These are phyloP conservation scores for Littorina saxatilis DNA, from an alignment of 1,140 invertebrate genomes.

Conservation along the genomic window DNA sequence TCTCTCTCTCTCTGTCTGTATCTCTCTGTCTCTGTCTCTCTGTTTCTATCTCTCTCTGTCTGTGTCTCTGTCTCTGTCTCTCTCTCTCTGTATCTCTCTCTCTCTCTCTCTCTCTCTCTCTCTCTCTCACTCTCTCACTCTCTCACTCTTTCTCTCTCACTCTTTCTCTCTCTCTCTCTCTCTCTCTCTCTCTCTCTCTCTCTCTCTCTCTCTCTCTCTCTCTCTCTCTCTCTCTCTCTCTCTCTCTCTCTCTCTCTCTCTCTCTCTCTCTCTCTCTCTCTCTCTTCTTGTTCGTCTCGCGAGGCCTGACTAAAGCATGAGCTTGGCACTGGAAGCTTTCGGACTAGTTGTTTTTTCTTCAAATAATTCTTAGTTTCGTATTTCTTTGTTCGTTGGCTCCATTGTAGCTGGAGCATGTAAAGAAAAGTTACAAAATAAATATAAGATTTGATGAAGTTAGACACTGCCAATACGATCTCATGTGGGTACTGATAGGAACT, in stretches of 20 bases:
- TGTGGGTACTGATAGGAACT: too few species aligned
- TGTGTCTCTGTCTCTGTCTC: too few species aligned
- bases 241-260: constrained; percentile 26
- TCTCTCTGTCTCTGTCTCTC: too few species aligned
- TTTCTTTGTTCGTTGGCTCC: neutral
- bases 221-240: constrained; percentile 13
- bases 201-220: constrained; percentile 32
- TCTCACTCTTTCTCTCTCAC: too few species aligned
- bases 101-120: constrained; percentile 19
- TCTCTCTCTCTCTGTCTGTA: too few species aligned
- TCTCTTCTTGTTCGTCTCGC: neutral
- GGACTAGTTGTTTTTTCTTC: too few species aligned
- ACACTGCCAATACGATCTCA: neutral
- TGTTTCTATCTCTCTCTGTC: too few species aligned
- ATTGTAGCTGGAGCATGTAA: neutral
- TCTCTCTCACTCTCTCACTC: constrained; percentile 28
- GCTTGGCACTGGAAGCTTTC: too few species aligned
- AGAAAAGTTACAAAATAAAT: neutral
- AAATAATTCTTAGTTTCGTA: too few species aligned
- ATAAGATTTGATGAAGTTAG: neutral
- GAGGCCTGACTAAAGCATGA: too few species aligned
- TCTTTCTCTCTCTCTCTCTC: too few species aligned
- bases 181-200: constrained; percentile 21
- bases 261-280: constrained; percentile 31
- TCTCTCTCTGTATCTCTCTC: too few species aligned